Evolutionary conservation across 2,113 vertebrate genomes (phyloP).

Genomic region (Eptesicus fuscus): DNA sequence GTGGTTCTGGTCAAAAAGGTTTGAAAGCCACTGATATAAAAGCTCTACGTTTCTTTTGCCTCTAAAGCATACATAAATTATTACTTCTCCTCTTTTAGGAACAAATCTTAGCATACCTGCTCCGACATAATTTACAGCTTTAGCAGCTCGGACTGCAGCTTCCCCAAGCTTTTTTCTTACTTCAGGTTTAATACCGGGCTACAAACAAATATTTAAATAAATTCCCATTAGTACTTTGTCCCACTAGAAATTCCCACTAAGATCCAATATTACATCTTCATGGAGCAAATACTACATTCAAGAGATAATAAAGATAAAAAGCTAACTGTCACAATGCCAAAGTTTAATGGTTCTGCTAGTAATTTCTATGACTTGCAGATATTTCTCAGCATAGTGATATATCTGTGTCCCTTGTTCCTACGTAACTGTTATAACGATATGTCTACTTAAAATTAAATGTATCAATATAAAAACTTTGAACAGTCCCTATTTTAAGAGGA

Average conservation of each 20-base stretch:
- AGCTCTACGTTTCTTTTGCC: neutral
- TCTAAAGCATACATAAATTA: neutral
- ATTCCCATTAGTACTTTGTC: neutral
- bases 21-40: neutral
- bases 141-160: constrained; percentile 94
- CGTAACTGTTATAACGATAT: neutral
- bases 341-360: neutral
- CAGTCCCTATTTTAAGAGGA: neutral
- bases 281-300: constrained; percentile 15
- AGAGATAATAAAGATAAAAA: constrained; percentile 23
- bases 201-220: constrained; percentile 39
- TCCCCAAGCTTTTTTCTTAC: constrained; percentile 93
- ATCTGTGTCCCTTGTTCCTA: neutral
- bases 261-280: constrained; percentile 15
- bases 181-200: constrained; percentile 94
- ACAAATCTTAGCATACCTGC: constrained; percentile 86
- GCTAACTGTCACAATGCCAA: neutral
- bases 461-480: neutral
- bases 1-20: neutral
- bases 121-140: constrained; percentile 96
- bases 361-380: neutral
- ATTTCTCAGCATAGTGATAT: neutral
- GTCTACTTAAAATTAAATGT: neutral
- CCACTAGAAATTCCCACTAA: constrained; percentile 18
- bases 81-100: neutral